Evolutionary conservation across 2,113 vertebrate species (phyloP).

Genomic region (Cephalopterus ornatus): DNA sequence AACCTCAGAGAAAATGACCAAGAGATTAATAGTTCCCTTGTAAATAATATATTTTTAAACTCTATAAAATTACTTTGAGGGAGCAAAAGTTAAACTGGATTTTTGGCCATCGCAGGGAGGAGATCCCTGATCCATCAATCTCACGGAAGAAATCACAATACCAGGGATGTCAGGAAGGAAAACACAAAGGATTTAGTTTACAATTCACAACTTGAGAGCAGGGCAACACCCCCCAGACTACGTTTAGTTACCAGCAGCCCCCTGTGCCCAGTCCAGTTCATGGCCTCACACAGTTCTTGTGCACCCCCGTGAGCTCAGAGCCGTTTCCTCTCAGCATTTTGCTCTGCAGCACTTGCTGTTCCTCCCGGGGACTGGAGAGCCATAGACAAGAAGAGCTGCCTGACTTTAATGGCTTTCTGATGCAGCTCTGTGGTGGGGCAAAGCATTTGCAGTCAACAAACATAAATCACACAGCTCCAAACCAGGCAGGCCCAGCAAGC

Average conservation of each 20-base stretch:
- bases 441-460: not conserved
- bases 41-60: not conserved
- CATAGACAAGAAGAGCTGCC: not conserved
- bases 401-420: not conserved
- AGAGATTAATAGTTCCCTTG: not conserved
- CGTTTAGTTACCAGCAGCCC: not conserved
- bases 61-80: not conserved
- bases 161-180: not conserved
- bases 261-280: not conserved
- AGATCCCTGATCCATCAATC: not conserved
- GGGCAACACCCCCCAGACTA: not conserved
- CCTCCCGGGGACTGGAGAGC: not conserved
- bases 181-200: not conserved
- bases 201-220: not conserved
- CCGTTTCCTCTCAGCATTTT: not conserved
- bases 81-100: not conserved
- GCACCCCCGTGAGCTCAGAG: not conserved
- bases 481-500: not conserved
- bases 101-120: not conserved
- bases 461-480: not conserved
- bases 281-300: not conserved
- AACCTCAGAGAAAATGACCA: not conserved
- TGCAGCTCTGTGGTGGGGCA: not conserved
- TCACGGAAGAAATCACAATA: accelerated
- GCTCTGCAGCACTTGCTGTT: not conserved